Evolutionary conservation across 2,113 vertebrate genomes (phyloP), one percentile per base, ranked within the genome.

Genomic region (Silurus glanis): DNA sequence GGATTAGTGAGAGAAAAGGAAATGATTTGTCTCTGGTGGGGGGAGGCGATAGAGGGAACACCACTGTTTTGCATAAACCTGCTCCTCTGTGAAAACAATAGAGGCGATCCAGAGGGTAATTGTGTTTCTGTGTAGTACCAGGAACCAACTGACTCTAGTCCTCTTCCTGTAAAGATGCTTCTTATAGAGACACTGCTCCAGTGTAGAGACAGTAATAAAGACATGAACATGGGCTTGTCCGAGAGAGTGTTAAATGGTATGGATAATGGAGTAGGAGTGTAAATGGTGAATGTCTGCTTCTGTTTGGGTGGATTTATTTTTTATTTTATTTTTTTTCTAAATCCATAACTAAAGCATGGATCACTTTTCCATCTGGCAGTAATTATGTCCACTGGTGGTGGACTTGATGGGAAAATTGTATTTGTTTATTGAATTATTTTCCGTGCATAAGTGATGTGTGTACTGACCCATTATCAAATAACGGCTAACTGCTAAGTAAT

Each of bases 1-100:
- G 83, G 87, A 83, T 87, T 88, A 87, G 56, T 81, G 78, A 72
- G 80, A 67, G 78, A 76, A 75, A 47, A 78, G 67, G 66, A 85
- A 89, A 28, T 67, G 55, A 85, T 74, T 83, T 49, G 69, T 21
- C 64, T 83, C 28, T 71, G 12, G 61, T 85, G 83, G 53, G 82
- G 71, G 84, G 85, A 53, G 28, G 71, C n/a, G 83, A 49, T 74
- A 13, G 64, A 85, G 58, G 71, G 75, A 67, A 86, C 76, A 56
- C 58, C 59, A 81, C 37, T 64, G 76, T 58, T 87, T 67, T 83
- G 80, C 72, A 72, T 72, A 83, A 82, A 58, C 80, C 49, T 82
- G 5, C 47, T 75, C 66, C 69, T 80, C 66, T 25, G 0, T 69
- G 59, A 75, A 86, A 86, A 86, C 80, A 86, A 64, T 84, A 71